Evolutionary conservation across 2,888 invertebrate species (phyloP).

Genomic region (Dermolepida albohirtum): DNA sequence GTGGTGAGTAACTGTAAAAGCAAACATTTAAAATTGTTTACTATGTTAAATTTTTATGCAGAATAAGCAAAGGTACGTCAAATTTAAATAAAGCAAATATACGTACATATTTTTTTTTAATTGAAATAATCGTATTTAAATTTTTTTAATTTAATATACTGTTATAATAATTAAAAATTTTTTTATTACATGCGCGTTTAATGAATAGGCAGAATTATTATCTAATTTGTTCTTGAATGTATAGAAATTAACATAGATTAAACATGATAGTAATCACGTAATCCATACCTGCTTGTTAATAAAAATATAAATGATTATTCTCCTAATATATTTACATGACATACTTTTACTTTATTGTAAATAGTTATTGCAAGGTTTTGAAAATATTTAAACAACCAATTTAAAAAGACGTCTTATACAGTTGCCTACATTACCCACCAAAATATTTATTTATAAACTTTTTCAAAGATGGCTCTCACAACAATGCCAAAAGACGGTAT

Average conservation of each 20-base stretch:
- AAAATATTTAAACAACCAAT: too few species aligned
- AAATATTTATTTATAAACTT: neutral
- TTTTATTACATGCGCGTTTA: too few species aligned
- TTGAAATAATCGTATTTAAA: too few species aligned
- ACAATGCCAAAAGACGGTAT: neutral
- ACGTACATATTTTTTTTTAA: too few species aligned
- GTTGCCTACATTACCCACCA: neutral
- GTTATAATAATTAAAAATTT: too few species aligned
- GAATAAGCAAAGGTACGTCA: too few species aligned
- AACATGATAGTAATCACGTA: constrained; percentile 34
- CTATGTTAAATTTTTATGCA: too few species aligned
- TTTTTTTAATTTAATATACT: too few species aligned
- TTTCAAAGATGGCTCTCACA: neutral
- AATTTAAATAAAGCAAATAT: too few species aligned
- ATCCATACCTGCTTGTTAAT: constrained; percentile 14
- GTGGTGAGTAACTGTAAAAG: constrained; percentile 53
- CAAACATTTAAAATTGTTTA: constrained; percentile 1
- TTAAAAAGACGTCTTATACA: constrained; percentile 1
- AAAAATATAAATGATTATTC: constrained; percentile 20
- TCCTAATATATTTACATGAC: constrained; percentile 1
- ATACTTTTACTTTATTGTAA: neutral
- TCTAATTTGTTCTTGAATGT: too few species aligned
- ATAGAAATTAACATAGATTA: neutral
- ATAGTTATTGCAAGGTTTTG: neutral
- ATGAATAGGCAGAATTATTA: too few species aligned